These are phyloP conservation scores for Xestoiulus laeticollis DNA, from an alignment of 2,888 invertebrate species.

Conservation along the genomic window DNA sequence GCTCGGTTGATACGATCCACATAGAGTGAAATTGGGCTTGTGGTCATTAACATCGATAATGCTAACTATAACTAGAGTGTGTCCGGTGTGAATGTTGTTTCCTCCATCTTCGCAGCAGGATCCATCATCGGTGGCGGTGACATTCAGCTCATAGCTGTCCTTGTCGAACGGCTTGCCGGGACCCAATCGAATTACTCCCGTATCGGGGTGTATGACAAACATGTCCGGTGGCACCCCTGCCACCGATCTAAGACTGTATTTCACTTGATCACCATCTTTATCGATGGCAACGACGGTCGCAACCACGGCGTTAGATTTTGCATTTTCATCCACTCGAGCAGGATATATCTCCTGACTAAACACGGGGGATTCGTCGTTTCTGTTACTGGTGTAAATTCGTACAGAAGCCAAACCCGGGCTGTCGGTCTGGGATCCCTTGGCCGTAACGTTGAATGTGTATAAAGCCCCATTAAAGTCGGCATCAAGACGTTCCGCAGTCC, in stretches of 20 bases:
- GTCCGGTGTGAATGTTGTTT: slow-evolving; percentile 60
- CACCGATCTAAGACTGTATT: slow-evolving; percentile 38
- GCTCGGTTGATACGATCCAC: slow-evolving; percentile 80
- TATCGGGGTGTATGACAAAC: slow-evolving; percentile 55
- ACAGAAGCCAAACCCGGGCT: slow-evolving; percentile 61
- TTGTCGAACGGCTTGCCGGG: slow-evolving; percentile 49
- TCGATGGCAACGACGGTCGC: slow-evolving; percentile 64
- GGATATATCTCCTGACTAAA: slow-evolving; percentile 57
- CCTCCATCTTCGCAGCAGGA: slow-evolving; percentile 63
- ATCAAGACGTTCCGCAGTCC: slow-evolving; percentile 54
- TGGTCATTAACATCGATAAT: slow-evolving; percentile 73
- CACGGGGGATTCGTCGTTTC: slow-evolving; percentile 63
- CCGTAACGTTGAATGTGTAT: slow-evolving; percentile 62
- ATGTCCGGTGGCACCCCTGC: not conserved
- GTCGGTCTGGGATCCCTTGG: slow-evolving; percentile 63
- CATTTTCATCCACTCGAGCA: slow-evolving; percentile 57
- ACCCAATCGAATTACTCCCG: slow-evolving; percentile 60
- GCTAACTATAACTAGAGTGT: slow-evolving; percentile 62
- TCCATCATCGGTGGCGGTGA: slow-evolving; percentile 68
- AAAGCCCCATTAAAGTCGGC: slow-evolving; percentile 56
- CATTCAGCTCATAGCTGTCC: slow-evolving; percentile 63
- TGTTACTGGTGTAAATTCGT: slow-evolving; percentile 63
- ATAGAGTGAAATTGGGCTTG: slow-evolving; percentile 78
- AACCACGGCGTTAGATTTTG: slow-evolving; percentile 60
- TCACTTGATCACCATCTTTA: slow-evolving; percentile 63